These are phyloP conservation scores for Diacarnus erythraeanus DNA, from an alignment of 37 sponge, comb jelly and placozoan genomes.

Conservation along the genomic window DNA sequence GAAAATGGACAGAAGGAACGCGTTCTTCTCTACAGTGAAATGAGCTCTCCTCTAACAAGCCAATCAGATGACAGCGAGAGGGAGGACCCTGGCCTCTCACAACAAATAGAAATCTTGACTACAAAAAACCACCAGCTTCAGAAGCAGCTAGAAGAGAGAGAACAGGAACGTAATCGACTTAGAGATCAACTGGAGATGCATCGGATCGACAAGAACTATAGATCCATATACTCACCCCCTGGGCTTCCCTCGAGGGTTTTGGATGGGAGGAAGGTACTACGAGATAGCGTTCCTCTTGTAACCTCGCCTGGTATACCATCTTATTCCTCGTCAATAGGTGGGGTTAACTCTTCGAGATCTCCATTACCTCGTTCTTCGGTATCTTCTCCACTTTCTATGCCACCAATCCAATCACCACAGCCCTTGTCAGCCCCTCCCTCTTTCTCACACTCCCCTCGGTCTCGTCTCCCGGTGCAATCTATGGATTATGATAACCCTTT, in stretches of 20 bases:
- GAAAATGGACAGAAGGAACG: conserved; percentile 51
- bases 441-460: background rate
- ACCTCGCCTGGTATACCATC: background rate
- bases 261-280: conserved; percentile 44
- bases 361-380: background rate
- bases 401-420: background rate
- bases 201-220: background rate
- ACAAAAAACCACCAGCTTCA: conserved; percentile 19
- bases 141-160: conserved; percentile 39
- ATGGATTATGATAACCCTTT: background rate
- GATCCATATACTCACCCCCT: conserved; percentile 4
- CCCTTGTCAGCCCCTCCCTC: conserved; percentile 2
- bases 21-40: conserved; percentile 4
- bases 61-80: conserved; percentile 36
- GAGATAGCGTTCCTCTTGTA: conserved; percentile 7
- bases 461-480: conserved; percentile 5
- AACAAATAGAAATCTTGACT: conserved; percentile 11
- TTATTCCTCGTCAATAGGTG: background rate
- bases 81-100: conserved; percentile 8
- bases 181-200: conserved; percentile 26
- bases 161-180: conserved; percentile 30
- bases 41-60: background rate
- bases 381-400: background rate
- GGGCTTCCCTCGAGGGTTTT: conserved; percentile 40
- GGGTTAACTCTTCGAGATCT: background rate